Base-by-base conservation (phyloP, 2,888 invertebrate genomes). In the Chloroclystis v-ata region DNA sequence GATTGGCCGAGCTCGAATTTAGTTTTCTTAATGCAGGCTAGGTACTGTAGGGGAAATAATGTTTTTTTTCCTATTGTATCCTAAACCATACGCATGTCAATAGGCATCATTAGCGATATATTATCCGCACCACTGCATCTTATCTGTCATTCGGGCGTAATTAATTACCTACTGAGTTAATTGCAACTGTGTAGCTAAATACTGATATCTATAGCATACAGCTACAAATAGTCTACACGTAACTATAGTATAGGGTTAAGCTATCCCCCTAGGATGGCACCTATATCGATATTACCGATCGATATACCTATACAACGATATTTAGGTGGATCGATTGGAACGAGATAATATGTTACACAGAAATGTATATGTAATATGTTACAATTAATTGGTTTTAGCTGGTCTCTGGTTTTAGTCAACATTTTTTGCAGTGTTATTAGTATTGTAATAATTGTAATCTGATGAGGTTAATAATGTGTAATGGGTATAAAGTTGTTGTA, bases 61-160 rank as follows among this genome's bases (percentile, higher is more conserved):
- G 20, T 4, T 20, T 20, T 2, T 3, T 26, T 8, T 26, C 8
- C 9, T 26, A 8, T 8, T 1, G 9, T n/a, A 33, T 14, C 32
- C 14, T 33, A 33, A 14, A 6, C 10, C 14, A n/a, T 13, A 32
- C 12, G 9, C 14, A 13, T 20, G 5, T 20, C 20, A 20, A 20
- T 35, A 26, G 20, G 32, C 26, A 54, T 43, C 40, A 53, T 48
- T 52, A 49, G 44, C 47, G 39, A 43, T 56, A 49, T 45, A 54
- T 43, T 43, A 43, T 39, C 70, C 71, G 74, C 75, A 63, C 66
- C 66, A 71, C 62, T 78, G 75, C 75, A 74, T 77, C 78, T 78
- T 82, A 84, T 82, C 83, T 84, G 80, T 80, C 83, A 83, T 81
- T 84, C 75, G 75, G 72, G 65, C 71, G 76, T 82, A 83, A 86